Conservation (phyloP, 2,113 vertebrate species). For the Catharus minimus region DNA sequence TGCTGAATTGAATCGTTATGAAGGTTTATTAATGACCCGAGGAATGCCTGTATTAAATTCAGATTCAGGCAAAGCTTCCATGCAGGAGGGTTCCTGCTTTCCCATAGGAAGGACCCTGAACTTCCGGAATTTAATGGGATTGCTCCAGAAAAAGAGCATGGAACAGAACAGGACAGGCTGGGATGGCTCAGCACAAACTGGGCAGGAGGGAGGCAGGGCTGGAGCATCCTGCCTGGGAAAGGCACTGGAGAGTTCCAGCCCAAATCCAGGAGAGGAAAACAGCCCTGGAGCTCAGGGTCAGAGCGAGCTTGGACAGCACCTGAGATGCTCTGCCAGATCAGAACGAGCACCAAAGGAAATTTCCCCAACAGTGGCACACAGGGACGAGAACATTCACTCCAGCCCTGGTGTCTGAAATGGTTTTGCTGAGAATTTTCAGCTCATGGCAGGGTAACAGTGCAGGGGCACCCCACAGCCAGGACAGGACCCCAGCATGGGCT, state of each 20-base stretch:
- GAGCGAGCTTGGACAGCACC: rapidly evolving
- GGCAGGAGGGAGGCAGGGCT: background rate
- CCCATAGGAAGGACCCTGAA: rapidly evolving
- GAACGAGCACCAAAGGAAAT: background rate
- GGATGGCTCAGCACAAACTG: background rate
- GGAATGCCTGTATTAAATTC: background rate
- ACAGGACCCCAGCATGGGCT: too few relatives aligned
- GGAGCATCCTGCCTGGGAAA: background rate
- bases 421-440: background rate
- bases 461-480: too few relatives aligned
- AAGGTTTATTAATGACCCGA: background rate
- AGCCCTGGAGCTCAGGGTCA: rapidly evolving
- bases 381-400: background rate
- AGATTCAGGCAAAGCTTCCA: background rate
- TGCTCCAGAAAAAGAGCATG: background rate
- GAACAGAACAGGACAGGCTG: background rate
- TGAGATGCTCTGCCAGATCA: rapidly evolving
- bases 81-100: background rate
- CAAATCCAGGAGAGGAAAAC: background rate
- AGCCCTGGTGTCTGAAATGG: background rate
- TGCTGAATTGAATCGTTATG: background rate
- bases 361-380: background rate
- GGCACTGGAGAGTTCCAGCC: background rate
- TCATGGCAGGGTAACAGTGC: background rate
- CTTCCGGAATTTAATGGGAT: rapidly evolving